Percentiles rank a stretch among this genome's conserved stretches.
phyloP scores from a whole-genome alignment of 1,140 invertebrate genomes.

The Polypedilum pembai region DNA sequence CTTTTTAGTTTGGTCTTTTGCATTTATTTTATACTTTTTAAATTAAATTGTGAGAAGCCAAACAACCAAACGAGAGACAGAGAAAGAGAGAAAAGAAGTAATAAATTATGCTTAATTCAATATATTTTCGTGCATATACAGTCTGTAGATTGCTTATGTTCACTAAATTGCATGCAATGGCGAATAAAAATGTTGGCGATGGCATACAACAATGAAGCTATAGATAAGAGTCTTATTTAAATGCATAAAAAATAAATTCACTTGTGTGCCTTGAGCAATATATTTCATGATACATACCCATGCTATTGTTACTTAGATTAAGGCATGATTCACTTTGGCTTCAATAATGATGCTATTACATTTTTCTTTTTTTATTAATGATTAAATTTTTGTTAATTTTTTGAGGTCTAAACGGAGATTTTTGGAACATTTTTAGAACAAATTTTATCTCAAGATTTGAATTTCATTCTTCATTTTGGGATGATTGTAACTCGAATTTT shows the following conservation, averaged over 20 bases:
- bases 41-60: background rate
- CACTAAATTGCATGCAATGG: conserved; percentile 4
- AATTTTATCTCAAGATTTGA: too few relatives aligned
- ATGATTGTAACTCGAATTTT: too few relatives aligned
- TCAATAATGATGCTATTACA: background rate
- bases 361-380: background rate
- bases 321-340: background rate
- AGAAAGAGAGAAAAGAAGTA: background rate
- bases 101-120: conserved; percentile 19
- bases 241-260: conserved; percentile 8
- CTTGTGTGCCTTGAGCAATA: background rate
- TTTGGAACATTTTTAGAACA: too few relatives aligned
- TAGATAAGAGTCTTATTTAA: conserved; percentile 10
- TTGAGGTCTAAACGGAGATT: too few relatives aligned
- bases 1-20: background rate
- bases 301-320: background rate
- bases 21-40: background rate
- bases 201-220: conserved; percentile 5
- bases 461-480: too few relatives aligned
- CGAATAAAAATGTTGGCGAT: background rate
- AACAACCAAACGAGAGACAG: background rate
- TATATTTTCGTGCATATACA: background rate
- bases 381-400: too few relatives aligned
- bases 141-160: background rate
- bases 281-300: background rate